Percentiles rank a stretch among this genome's conserved stretches.
Evolutionary conservation across 2,113 vertebrate genomes (phyloP).

Genomic region (Chaenocephalus aceratus): DNA sequence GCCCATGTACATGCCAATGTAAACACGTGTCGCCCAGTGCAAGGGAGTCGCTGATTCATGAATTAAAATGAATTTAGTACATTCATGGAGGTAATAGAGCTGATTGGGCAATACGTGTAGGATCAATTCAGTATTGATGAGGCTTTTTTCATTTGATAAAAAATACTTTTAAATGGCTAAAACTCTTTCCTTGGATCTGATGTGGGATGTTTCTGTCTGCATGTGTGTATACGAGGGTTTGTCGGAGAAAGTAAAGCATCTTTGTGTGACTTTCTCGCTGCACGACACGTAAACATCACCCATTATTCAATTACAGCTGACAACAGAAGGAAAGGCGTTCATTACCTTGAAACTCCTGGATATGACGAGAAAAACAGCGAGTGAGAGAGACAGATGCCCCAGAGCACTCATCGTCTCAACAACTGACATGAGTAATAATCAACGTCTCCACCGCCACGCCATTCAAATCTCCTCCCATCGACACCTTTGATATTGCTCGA

Average conservation of each 20-base stretch:
- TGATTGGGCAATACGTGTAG: neutral
- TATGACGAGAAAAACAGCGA: slow-evolving; percentile 56
- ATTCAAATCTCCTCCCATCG: slow-evolving; percentile 72
- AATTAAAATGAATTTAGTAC: neutral
- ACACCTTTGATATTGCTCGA: slow-evolving; percentile 74
- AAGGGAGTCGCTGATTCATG: neutral
- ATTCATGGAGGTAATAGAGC: neutral
- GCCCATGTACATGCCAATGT: neutral
- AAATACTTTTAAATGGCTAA: neutral
- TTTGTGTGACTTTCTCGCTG: slow-evolving; percentile 54
- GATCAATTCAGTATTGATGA: neutral
- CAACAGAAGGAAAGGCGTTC: slow-evolving; percentile 50
- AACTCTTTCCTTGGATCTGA: slow-evolving; percentile 10
- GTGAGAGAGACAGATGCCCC: slow-evolving; percentile 60
- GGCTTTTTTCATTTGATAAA: no score
- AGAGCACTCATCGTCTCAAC: slow-evolving; percentile 65
- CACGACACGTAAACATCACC: slow-evolving; percentile 47
- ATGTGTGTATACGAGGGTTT: neutral
- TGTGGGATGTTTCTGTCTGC: neutral
- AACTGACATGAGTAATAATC: slow-evolving; percentile 76
- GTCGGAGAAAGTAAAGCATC: neutral
- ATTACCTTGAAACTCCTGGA: slow-evolving; percentile 66
- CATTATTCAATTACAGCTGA: slow-evolving; percentile 65
- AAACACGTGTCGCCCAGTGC: neutral
- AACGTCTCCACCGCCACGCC: slow-evolving; percentile 57